Conservation (phyloP, 2,888 invertebrate genomes). For the Dysmachus trigonus region DNA sequence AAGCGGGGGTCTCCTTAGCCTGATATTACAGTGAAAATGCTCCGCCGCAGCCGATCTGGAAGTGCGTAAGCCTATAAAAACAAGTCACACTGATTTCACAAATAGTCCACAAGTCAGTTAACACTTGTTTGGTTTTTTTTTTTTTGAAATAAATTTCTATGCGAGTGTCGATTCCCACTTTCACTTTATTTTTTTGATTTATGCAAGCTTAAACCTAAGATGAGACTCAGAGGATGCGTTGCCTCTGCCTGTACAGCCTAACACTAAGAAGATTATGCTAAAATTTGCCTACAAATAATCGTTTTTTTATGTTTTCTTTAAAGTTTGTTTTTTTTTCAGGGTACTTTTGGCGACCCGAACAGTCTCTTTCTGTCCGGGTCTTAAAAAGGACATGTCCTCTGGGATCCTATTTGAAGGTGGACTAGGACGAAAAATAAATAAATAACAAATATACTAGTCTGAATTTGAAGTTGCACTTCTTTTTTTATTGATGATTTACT, state of each 20-base stretch:
- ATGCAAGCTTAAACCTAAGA: constrained; percentile 12
- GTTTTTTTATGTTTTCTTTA: not conserved
- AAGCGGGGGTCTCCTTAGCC: not conserved
- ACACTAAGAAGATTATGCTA: not conserved
- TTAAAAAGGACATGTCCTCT: not conserved
- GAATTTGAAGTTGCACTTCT: not conserved
- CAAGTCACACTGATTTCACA: constrained; percentile 26
- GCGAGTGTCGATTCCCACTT: constrained; percentile 46
- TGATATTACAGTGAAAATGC: not conserved
- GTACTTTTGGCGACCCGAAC: not conserved
- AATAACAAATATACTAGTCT: not conserved
- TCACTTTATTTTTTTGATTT: constrained; percentile 23
- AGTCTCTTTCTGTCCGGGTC: not conserved
- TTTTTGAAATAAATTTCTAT: constrained; percentile 31
- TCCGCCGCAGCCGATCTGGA: not conserved
- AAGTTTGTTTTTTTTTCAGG: not conserved
- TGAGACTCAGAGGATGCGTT: not conserved
- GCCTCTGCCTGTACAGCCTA: constrained; percentile 12
- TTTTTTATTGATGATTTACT: too few species aligned
- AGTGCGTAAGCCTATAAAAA: constrained; percentile 9
- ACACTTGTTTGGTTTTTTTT: not conserved
- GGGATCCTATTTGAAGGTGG: not conserved
- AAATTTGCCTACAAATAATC: constrained; percentile 10
- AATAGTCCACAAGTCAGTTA: not conserved
- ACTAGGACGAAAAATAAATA: not conserved